phyloP scores from a whole-genome alignment of 2,888 invertebrate genomes.

The Caenorhabditis sp. region DNA sequence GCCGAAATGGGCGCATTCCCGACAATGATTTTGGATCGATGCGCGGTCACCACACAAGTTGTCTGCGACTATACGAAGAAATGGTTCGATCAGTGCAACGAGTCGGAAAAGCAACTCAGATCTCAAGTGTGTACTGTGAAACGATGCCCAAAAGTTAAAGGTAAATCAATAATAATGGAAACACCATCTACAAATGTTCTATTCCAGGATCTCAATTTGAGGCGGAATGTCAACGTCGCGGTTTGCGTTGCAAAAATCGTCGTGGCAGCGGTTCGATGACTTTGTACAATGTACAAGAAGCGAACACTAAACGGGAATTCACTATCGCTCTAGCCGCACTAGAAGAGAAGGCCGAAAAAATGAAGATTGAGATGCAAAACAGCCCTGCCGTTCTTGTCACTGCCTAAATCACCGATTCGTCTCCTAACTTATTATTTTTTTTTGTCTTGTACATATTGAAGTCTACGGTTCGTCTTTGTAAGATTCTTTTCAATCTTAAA shows the following conservation, averaged over 20 bases:
- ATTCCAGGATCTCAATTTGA: slow-evolving; percentile 39
- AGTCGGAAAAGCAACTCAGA: slow-evolving; percentile 35
- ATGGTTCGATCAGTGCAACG: slow-evolving; percentile 43
- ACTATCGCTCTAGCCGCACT: slow-evolving; percentile 39
- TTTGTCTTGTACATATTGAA: not conserved
- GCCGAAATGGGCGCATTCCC: slow-evolving; percentile 39
- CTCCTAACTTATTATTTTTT: not conserved
- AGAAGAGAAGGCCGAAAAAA: slow-evolving; percentile 31
- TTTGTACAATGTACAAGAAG: slow-evolving; percentile 46
- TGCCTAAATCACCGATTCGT: not conserved
- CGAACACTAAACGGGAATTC: slow-evolving; percentile 37
- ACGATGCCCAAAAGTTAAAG: slow-evolving; percentile 46
- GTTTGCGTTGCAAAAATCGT: slow-evolving; percentile 40
- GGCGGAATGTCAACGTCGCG: slow-evolving; percentile 41
- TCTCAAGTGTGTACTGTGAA: slow-evolving; percentile 48
- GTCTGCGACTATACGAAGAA: slow-evolving; percentile 48
- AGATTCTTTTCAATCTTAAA: too few species aligned
- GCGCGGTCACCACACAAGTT: slow-evolving; percentile 44
- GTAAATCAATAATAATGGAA: too few species aligned
- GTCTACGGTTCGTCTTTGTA: not conserved
- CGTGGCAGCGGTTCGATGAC: slow-evolving; percentile 45
- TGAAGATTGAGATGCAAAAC: slow-evolving; percentile 8
- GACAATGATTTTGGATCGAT: slow-evolving; percentile 44
- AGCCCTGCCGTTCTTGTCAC: not conserved
- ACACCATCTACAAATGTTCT: not conserved